These are phyloP conservation scores for Conopomorpha cramerella DNA, from an alignment of 1,140 invertebrate genomes.

Conservation along the genomic window DNA sequence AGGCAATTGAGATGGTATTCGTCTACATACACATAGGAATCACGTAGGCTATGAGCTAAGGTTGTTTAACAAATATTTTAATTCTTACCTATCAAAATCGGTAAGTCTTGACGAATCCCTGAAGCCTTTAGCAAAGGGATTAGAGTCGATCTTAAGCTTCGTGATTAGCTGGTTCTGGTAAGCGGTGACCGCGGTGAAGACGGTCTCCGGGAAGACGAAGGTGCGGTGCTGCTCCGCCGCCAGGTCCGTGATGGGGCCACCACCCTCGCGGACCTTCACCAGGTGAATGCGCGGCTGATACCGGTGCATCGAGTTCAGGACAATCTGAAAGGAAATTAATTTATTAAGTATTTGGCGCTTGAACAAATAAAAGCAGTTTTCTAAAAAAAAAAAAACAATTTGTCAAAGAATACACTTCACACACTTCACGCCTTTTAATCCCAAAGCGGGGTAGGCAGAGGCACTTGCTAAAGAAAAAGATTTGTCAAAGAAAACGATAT, in stretches of 20 bases:
- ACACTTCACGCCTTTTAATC: no score
- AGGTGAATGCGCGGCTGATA: constrained; percentile 97
- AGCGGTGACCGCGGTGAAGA: constrained; percentile 97
- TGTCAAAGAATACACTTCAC: no score
- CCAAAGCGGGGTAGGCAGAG: no score
- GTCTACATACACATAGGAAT: no score
- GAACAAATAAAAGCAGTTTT: no score
- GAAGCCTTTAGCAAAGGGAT: constrained; percentile 94
- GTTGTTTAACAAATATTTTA: no score
- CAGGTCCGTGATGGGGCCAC: constrained; percentile 74
- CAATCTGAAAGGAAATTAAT: constrained; percentile 72
- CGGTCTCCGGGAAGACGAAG: constrained; percentile 93
- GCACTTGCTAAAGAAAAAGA: no score
- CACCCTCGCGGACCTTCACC: constrained; percentile 63
- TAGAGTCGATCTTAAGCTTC: constrained; percentile 93
- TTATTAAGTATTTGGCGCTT: no score
- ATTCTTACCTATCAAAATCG: constrained; percentile 83
- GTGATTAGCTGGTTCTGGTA: constrained; percentile 98
- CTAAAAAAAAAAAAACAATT: no score
- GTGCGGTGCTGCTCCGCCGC: constrained; percentile 80
- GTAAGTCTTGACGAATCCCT: constrained; percentile 91
- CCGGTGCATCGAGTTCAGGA: constrained; percentile 98
- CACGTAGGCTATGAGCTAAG: no score
- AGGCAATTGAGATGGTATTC: no score
- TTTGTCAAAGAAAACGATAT: no score